These are phyloP conservation scores for Pseudomyrmex gracilis DNA, from an alignment of 1,140 invertebrate genomes.

Conservation along the genomic window DNA sequence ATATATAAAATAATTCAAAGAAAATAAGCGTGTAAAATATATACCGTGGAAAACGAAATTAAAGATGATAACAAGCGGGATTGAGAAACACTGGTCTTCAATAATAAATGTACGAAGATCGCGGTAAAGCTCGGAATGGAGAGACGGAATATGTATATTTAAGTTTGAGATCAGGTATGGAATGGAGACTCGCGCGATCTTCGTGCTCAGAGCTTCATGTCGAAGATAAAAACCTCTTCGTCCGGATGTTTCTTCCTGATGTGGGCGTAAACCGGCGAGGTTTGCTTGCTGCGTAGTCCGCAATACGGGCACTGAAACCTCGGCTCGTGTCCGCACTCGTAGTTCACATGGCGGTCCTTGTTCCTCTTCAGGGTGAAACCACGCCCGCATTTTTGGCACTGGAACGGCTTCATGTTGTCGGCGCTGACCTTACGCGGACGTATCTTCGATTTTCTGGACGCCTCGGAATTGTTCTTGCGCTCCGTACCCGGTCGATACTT, in stretches of 20 bases:
- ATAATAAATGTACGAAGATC: constrained; percentile 20
- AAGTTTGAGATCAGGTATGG: constrained; percentile 42
- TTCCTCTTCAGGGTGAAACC: constrained; percentile 93
- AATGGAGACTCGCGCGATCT: constrained; percentile 27
- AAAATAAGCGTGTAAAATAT: neutral
- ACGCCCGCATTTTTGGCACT: constrained; percentile 91
- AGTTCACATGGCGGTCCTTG: constrained; percentile 92
- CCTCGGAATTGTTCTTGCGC: constrained; percentile 50
- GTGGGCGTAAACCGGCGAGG: constrained; percentile 92
- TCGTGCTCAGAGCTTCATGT: constrained; percentile 72
- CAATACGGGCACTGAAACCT: constrained; percentile 93
- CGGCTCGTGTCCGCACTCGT: constrained; percentile 93
- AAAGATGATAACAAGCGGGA: constrained; percentile 30
- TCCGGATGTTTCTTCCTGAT: constrained; percentile 84
- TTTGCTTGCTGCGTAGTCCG: constrained; percentile 91
- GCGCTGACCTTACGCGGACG: constrained; percentile 40
- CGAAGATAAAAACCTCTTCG: constrained; percentile 74
- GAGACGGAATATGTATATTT: constrained; percentile 21
- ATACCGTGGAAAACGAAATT: neutral
- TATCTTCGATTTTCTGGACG: constrained; percentile 41
- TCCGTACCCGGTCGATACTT: constrained; percentile 61
- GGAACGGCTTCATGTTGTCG: constrained; percentile 86
- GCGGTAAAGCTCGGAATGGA: constrained; percentile 32
- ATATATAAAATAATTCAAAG: constrained; percentile 6
- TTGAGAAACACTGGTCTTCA: constrained; percentile 45